Conservation (phyloP, 2,797 vertebrate species). For the Eremophila alpestris region DNA sequence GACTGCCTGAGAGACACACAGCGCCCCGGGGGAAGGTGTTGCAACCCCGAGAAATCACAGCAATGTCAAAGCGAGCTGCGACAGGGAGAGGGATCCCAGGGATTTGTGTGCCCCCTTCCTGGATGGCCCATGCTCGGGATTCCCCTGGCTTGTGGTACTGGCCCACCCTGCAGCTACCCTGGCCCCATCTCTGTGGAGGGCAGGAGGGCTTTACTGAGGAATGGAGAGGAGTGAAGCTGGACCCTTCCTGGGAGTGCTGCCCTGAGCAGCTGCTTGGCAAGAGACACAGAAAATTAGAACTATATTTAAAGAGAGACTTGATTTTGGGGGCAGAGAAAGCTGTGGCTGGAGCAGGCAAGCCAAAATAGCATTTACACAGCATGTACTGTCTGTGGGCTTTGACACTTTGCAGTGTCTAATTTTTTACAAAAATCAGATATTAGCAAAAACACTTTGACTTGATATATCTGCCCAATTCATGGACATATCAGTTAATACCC, state of each 20-base stretch:
- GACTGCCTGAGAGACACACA: too few species aligned
- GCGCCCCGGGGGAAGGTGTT: too few species aligned
- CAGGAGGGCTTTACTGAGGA: accelerated
- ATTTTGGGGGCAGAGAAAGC: not conserved
- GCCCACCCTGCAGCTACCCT: accelerated
- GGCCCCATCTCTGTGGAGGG: accelerated
- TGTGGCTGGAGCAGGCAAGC: not conserved
- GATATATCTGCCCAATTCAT: not conserved
- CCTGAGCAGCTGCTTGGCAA: not conserved
- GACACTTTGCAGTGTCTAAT: not conserved
- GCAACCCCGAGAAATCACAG: too few species aligned
- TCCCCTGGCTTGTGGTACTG: not conserved
- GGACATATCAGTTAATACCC: not conserved
- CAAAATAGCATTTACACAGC: not conserved
- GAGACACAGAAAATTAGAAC: not conserved
- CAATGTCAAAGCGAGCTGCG: too few species aligned
- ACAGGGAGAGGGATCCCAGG: not conserved
- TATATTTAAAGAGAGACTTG: not conserved
- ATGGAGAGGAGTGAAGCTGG: not conserved
- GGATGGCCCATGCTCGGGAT: accelerated
- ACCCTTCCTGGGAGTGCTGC: not conserved
- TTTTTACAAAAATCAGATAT: not conserved
- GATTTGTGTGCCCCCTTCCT: accelerated
- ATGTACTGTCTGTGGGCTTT: not conserved
- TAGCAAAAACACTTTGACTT: accelerated